Conservation (phyloP, 2,113 vertebrate species). For the Columba janthina region DNA sequence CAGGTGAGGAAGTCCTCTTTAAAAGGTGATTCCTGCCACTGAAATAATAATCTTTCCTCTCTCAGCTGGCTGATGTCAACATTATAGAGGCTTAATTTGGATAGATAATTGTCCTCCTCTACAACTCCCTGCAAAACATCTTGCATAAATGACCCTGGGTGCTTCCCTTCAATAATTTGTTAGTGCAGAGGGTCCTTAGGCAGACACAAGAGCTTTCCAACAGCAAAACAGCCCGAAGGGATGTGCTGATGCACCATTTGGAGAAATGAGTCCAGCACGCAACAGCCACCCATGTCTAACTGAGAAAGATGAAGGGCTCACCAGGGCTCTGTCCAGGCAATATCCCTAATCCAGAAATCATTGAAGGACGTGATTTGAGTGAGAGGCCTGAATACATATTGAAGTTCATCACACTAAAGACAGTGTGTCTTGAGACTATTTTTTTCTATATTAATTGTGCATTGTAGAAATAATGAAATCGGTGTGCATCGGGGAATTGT, state of each 20-base stretch:
- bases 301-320: not conserved
- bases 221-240: not conserved
- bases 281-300: accelerated
- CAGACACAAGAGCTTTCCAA: not conserved
- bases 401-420: not conserved
- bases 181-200: not conserved
- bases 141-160: not conserved
- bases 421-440: not conserved
- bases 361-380: not conserved
- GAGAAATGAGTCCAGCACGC: not conserved
- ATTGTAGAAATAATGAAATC: not conserved
- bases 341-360: not conserved
- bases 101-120: not conserved
- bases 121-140: not conserved
- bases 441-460: not conserved
- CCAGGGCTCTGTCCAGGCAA: not conserved
- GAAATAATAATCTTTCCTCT: not conserved
- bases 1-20: not conserved
- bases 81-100: not conserved
- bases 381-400: not conserved
- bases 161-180: accelerated
- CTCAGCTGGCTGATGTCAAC: not conserved
- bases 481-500: not conserved
- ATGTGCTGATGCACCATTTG: accelerated
- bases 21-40: not conserved